Evolutionary conservation across 2,888 invertebrate genomes (phyloP).

Genomic region (Zygogramma bicolorata): DNA sequence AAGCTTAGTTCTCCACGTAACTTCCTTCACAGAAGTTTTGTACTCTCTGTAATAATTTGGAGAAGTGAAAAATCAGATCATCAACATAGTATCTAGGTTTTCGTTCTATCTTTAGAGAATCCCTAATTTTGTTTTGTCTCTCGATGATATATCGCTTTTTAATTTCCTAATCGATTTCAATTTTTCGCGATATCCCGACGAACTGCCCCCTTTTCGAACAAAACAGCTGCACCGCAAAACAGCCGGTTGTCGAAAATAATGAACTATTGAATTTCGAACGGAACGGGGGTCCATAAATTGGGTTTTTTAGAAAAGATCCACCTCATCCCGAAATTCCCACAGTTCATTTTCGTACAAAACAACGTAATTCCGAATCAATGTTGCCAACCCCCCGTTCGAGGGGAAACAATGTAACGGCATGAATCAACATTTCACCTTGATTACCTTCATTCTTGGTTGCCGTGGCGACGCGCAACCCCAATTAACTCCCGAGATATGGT

Average conservation of each 20-base stretch:
- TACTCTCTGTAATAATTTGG: no score
- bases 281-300: constrained; percentile 5
- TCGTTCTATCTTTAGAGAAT: no score
- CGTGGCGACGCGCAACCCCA: not conserved
- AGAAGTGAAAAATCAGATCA: no score
- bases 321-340: not conserved
- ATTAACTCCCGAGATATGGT: constrained; percentile 5
- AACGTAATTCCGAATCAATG: constrained; percentile 4
- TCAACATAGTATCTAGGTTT: no score
- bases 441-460: constrained; percentile 10
- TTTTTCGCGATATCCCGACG: no score
- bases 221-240: not conserved
- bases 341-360: constrained; percentile 1
- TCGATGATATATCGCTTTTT: no score
- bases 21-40: no score
- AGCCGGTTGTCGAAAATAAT: not conserved
- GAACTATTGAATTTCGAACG: constrained; percentile 9
- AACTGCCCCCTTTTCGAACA: not conserved
- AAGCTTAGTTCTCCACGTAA: no score
- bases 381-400: not conserved
- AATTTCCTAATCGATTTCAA: no score
- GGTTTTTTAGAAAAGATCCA: not conserved
- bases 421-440: constrained; percentile 13
- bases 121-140: no score
- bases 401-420: constrained; percentile 9